Conservation (phyloP, 2,797 vertebrate species). For the Mormyrus proboscirostris region DNA sequence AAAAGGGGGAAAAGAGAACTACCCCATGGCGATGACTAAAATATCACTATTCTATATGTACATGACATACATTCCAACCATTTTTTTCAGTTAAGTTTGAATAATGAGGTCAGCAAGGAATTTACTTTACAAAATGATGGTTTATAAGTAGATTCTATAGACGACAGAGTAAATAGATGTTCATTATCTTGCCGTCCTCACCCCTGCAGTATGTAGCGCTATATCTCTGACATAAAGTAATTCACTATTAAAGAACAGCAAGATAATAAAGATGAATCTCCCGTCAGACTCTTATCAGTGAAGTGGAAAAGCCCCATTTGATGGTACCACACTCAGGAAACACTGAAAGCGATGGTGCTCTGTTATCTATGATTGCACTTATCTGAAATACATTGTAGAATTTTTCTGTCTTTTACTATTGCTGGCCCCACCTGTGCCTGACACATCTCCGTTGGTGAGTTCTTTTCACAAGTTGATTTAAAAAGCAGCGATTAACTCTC, state of each 20-base stretch:
- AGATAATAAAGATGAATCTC: constrained; percentile 13
- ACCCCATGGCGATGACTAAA: neutral
- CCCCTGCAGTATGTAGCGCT: neutral
- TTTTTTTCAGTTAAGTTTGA: neutral
- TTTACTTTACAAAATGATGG: neutral
- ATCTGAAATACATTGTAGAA: neutral
- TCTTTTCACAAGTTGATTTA: neutral
- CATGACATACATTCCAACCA: neutral
- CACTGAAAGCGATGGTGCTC: neutral
- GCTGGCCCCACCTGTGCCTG: neutral
- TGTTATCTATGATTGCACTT: neutral
- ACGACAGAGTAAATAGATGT: neutral
- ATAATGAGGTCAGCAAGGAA: neutral
- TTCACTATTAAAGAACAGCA: neutral
- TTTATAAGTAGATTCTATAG: neutral
- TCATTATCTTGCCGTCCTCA: neutral
- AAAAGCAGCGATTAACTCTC: neutral
- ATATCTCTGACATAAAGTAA: neutral
- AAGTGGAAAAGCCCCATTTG: neutral
- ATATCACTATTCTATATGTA: neutral
- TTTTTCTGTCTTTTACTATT: neutral
- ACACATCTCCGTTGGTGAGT: neutral
- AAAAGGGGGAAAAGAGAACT: neutral
- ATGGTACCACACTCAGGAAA: neutral
- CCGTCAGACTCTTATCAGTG: neutral